Conservation (phyloP, 2,797 vertebrate species). For the Phoeniculus purpureus region DNA sequence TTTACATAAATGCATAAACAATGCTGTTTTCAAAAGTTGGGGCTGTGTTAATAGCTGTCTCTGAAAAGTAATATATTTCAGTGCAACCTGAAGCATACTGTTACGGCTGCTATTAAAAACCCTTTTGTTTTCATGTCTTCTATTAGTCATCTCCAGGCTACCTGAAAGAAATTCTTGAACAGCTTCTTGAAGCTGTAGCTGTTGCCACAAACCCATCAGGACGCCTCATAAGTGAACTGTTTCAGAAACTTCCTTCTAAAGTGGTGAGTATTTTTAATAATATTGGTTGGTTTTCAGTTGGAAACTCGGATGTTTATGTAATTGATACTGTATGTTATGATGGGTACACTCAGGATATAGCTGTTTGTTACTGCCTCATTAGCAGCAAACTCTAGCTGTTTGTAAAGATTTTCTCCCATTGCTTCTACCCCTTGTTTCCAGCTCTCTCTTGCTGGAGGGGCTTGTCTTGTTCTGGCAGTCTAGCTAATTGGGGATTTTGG, state of each 20-base stretch:
- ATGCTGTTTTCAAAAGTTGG: not conserved
- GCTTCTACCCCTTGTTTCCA: not conserved
- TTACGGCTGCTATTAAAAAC: not conserved
- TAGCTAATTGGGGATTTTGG: not conserved
- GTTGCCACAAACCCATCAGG: constrained; percentile 91
- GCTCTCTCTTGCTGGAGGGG: not conserved
- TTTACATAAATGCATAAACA: not conserved
- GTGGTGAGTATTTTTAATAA: constrained; percentile 81
- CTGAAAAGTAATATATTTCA: not conserved
- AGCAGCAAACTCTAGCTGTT: not conserved
- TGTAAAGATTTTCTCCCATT: not conserved
- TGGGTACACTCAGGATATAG: not conserved
- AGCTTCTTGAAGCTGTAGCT: constrained; percentile 92
- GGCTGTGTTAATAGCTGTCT: not conserved
- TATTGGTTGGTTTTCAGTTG: not conserved
- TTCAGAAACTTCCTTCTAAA: constrained; percentile 98
- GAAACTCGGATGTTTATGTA: not conserved
- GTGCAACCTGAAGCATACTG: not conserved
- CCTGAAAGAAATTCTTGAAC: constrained; percentile 92
- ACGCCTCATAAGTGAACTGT: constrained; percentile 93
- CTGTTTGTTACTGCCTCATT: not conserved
- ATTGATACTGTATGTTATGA: not conserved
- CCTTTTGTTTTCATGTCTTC: not conserved
- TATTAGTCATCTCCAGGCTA: constrained; percentile 85
- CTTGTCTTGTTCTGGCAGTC: not conserved